Evolutionary conservation across 1,140 invertebrate genomes (phyloP).

Genomic region (Drosophila santomea): DNA sequence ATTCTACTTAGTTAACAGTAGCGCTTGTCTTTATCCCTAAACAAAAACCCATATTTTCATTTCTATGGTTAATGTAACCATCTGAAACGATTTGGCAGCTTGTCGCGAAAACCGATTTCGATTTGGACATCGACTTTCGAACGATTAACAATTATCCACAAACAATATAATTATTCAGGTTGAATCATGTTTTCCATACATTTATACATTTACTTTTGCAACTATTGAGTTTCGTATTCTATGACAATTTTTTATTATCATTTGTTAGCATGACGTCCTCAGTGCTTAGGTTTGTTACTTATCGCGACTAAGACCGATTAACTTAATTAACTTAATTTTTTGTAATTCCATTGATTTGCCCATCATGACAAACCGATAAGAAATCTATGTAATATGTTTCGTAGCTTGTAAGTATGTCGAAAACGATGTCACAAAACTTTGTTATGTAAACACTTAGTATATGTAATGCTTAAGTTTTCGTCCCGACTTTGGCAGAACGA

Average conservation of each 20-base stretch:
- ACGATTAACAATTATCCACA: constrained; percentile 9
- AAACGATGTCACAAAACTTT: constrained; percentile 43
- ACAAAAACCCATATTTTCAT: constrained; percentile 16
- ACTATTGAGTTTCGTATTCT: constrained; percentile 8
- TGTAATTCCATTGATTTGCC: constrained; percentile 33
- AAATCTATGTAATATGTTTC: constrained; percentile 16
- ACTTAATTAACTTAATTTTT: constrained; percentile 21
- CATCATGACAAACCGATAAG: constrained; percentile 21
- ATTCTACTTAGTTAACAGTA: constrained; percentile 36
- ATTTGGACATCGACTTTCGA: not conserved
- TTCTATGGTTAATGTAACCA: constrained; percentile 22
- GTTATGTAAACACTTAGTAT: constrained; percentile 45
- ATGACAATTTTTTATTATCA: constrained; percentile 27
- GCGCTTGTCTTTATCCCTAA: constrained; percentile 10
- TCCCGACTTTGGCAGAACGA: constrained; percentile 6
- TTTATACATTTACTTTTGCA: not conserved
- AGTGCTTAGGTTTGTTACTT: constrained; percentile 50
- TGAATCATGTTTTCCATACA: constrained; percentile 29
- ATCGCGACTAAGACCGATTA: constrained; percentile 23
- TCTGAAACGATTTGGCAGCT: constrained; percentile 28
- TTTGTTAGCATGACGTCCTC: constrained; percentile 34
- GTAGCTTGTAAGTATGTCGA: constrained; percentile 12
- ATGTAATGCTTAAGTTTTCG: constrained; percentile 27
- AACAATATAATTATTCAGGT: constrained; percentile 25
- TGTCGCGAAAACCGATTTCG: constrained; percentile 1